Conservation (phyloP, 2,113 vertebrate species). For the Psophia crepitans region DNA sequence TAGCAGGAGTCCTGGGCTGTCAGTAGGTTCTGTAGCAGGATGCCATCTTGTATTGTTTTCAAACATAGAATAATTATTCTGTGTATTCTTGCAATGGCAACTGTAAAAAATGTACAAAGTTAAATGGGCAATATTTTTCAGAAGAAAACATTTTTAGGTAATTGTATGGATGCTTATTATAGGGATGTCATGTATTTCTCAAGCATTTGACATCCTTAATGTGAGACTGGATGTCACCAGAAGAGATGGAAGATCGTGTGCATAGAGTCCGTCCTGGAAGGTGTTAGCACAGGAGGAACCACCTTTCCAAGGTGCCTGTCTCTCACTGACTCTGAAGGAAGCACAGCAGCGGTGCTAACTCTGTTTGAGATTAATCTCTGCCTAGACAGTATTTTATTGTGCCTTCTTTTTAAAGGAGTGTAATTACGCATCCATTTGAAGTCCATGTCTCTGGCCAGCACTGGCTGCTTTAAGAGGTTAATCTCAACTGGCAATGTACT, state of each 20-base stretch:
- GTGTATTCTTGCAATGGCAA: not conserved
- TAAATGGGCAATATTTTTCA: not conserved
- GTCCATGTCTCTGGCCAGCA: not conserved
- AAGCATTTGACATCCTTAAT: not conserved
- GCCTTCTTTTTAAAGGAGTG: not conserved
- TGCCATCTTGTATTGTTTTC: not conserved
- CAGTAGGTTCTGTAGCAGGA: not conserved
- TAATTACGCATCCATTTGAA: not conserved
- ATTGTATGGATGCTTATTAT: not conserved
- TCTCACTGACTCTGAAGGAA: not conserved
- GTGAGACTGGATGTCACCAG: not conserved
- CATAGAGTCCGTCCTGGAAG: not conserved
- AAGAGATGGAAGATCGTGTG: not conserved
- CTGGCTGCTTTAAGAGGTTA: not conserved
- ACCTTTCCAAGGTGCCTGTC: not conserved
- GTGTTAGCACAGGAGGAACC: not conserved
- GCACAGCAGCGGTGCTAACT: not conserved
- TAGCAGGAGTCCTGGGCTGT: not conserved
- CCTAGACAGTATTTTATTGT: not conserved
- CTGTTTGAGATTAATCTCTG: not conserved
- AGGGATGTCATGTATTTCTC: not conserved
- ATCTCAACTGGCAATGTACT: fast-evolving
- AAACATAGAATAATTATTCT: not conserved
- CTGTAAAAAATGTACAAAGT: not conserved
- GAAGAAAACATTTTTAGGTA: not conserved